Evolutionary conservation across 2,113 vertebrate species (phyloP), one percentile per base, ranked within the genome.

Genomic region (Sceloporus tristichus): DNA sequence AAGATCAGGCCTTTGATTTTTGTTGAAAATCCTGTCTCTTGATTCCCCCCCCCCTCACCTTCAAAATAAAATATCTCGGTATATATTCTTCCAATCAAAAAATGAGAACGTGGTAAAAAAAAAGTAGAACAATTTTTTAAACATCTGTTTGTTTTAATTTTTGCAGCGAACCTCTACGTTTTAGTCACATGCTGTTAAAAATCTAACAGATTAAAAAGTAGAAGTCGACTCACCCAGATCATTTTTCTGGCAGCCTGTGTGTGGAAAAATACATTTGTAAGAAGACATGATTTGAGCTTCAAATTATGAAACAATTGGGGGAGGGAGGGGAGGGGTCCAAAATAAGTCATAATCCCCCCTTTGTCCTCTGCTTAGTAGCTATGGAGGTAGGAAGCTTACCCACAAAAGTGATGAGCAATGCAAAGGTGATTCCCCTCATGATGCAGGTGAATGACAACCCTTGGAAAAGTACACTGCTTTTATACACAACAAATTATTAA

Each of bases 351-450:
- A 9, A 9, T 14, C 4, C 40, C 7, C 40, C n/a, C 82, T 53
- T 88, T 10, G 0, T 27, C 4, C 40, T 6, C 40, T n/a, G 84
- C 53, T 88, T 10, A 0, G 62, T 84, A 25, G 29, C 3, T 25
- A 21, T 66, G 70, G 9, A 82, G 88, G 90, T 86, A 18, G 85
- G 85, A 25, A 5, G 92, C 95, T 95, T 96, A 96, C 94, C 95
- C 86, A 84, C 94, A 0, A 96, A 53, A 62, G 91, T 0, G 66
- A 95, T 23, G 75, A 80, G 56, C 92, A 95, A 85, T 71, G 95
- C 93, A 82, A 98, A 95, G 89, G 97, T 92, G 93, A 98, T 90
- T 90, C 71, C 94, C 96, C 93, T 98, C 98, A 98, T 98, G 92
- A 85, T 96, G 88, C 90, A 89, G 92, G 90, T 54, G 21, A 95